These are phyloP conservation scores for Sthenelais limicola DNA, from an alignment of 2,888 invertebrate species.

Conservation along the genomic window DNA sequence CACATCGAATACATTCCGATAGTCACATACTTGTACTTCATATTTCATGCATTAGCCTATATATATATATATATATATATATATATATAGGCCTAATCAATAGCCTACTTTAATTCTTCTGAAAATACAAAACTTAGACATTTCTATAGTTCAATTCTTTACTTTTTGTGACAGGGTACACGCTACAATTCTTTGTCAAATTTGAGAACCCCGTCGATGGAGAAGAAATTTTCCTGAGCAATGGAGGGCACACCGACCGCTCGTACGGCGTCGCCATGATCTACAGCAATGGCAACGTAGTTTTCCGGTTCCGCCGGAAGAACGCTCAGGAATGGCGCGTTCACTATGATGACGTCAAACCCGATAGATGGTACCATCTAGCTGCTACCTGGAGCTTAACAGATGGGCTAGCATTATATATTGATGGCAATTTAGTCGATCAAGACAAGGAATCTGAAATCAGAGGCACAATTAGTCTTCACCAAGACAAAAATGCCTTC, in stretches of 20 bases:
- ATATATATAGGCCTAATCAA: no score
- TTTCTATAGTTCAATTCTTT: no score
- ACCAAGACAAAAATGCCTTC: conserved; percentile 57
- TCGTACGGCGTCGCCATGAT: conserved; percentile 70
- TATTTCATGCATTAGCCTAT: no score
- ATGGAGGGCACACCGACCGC: conserved; percentile 65
- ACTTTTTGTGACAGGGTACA: conserved; percentile 62
- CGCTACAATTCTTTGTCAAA: conserved; percentile 66
- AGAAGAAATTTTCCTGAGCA: conserved; percentile 65
- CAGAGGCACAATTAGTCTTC: neutral
- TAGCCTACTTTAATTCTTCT: no score
- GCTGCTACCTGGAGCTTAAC: conserved; percentile 62
- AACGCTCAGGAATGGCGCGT: conserved; percentile 64
- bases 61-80: no score
- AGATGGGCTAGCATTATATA: conserved; percentile 61
- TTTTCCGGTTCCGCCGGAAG: conserved; percentile 64
- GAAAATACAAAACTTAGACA: no score
- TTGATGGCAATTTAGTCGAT: conserved; percentile 61
- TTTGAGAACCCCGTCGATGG: conserved; percentile 58
- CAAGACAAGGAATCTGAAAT: conserved; percentile 13
- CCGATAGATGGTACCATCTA: conserved; percentile 69
- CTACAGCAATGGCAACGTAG: conserved; percentile 61
- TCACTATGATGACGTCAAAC: conserved; percentile 52
- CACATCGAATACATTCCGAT: no score
- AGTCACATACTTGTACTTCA: no score